Base-by-base conservation (phyloP, 2,113 vertebrate species). In the Oreotrochilus melanogaster region DNA sequence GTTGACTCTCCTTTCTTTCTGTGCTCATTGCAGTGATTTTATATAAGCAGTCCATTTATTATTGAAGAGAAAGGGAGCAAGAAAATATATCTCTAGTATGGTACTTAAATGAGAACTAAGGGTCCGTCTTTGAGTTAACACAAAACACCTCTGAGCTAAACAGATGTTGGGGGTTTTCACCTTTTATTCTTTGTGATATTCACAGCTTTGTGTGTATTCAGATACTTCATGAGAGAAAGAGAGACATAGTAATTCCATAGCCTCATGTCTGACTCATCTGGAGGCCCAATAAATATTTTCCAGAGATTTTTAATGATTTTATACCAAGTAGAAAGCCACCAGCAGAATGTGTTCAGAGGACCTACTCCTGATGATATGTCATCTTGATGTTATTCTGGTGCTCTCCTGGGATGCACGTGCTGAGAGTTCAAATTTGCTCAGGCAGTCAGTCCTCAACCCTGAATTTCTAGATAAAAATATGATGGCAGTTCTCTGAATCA, bases 191-290 rank as follows among this genome's bases (percentile, higher is more conserved):
- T 37, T 30, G 3, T 53, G 43, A 5, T 58, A 1, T 23, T 69
- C 22, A 9, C 31, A 39, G 11, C 39, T 39, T 39, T 39, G 39
- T 39, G 39, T 39, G 39, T 33, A n/a, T 48, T n/a, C 11, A 11
- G 2, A 2, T 33, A 23, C 10, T 69, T 56, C 66, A 9, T 56
- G 28, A 73, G 31, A 66, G 42, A 0, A 23, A 23, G 2, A 75
- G 14, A 51, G 27, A 24, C 0, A 3, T 17, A 58, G 16, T 39
- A 58, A 45, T 23, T 56, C 43, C 10, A 1, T 6, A 18, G 4
- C 24, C 67, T 66, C 0, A 0, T n/a, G 9, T 23, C 15, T 54
- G 37, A 35, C 19, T 53, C 9, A 30, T 10, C 7, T 45, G 22
- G 43, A 81, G 25, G 22, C 11, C 42, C 6, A 56, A 48, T 57